Base-by-base conservation (phyloP, 2,888 invertebrate species). In the Lasius platythorax region DNA sequence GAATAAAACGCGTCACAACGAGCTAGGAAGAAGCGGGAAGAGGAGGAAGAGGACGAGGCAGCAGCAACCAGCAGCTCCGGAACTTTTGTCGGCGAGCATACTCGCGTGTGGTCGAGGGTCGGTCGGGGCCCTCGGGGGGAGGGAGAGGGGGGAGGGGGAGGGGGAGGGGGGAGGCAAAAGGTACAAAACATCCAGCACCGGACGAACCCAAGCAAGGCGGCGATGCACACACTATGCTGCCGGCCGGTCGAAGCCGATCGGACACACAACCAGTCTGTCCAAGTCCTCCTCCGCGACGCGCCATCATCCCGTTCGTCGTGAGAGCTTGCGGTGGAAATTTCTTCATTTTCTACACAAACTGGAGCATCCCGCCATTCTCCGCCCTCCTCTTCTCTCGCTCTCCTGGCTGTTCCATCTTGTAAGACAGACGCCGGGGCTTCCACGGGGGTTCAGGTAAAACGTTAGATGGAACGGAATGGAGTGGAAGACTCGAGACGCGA, bases 251-350 rank as follows among this genome's bases (percentile, higher is more conserved):
- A 89, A 87, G 76, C 83, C 88, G 88, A 84, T 86, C 86, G 72
- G 87, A 83, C 84, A 90, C 89, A 90, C 84, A 73, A 91, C 90
- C 92, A 92, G 91, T 92, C 91, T 87, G 85, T 50, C 84, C 78
- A 76, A 75, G 75, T 83, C 87, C 85, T 85, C 85, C 56, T 53
- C 40, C 46, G 82, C 70, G 46, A 64, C 84, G 86, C 83, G 66
- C 78, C 85, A 73, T 86, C 76, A 28, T 70, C 58, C 30, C 28
- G 61, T 74, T 23, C 40, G 40, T 30, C 75, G 66, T 28, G 75
- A 53, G 40, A 50, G 73, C 37, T 33, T 18, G 30, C n/a, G 11
- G 53, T 40, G 66, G 37, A 76, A 33, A 37, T 37, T 18, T 76
- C 64, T 37, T 66, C 28, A 23, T 50, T 50, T 18, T 74, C 37